A percentile compares a stretch with the other conserved stretches of the same genome.
These are phyloP conservation scores for Archips xylosteana DNA, from an alignment of 2,888 invertebrate genomes.

Conservation along the genomic window DNA sequence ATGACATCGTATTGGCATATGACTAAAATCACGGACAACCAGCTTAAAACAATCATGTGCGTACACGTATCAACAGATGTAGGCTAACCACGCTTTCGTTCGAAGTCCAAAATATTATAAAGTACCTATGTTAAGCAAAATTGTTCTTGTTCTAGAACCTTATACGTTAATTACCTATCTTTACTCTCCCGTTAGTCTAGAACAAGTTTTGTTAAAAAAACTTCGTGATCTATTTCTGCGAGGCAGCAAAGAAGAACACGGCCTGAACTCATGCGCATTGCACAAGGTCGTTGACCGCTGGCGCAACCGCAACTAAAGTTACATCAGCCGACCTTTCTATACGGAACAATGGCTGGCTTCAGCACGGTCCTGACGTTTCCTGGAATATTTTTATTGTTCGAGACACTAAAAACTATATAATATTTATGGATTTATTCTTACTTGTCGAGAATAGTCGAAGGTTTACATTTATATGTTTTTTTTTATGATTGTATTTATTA, in stretches of 20 bases:
- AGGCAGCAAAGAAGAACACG: conserved; percentile 61
- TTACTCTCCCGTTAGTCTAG: background rate
- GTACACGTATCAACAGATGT: background rate
- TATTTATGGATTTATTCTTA: background rate
- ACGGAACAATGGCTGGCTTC: conserved; percentile 70
- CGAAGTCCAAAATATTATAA: background rate
- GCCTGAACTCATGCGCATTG: conserved; percentile 59
- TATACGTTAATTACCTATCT: background rate
- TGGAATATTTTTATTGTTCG: conserved; percentile 20
- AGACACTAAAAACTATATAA: background rate
- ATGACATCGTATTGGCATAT: background rate
- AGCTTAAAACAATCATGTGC: background rate
- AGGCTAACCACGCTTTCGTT: conserved; percentile 27
- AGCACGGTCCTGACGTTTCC: conserved; percentile 35
- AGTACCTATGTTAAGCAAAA: background rate
- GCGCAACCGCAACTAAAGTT: conserved; percentile 69
- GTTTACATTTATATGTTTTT: background rate
- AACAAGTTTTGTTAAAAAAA: background rate
- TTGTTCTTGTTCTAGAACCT: background rate
- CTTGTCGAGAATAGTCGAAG: background rate
- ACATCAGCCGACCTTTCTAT: conserved; percentile 81
- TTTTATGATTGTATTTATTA: background rate
- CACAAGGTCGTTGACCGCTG: conserved; percentile 80
- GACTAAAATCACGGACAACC: background rate
- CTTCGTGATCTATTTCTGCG: conserved; percentile 39